Evolutionary conservation across 2,888 invertebrate genomes (phyloP).

Genomic region (Amblyjoppa fuscipennis): DNA sequence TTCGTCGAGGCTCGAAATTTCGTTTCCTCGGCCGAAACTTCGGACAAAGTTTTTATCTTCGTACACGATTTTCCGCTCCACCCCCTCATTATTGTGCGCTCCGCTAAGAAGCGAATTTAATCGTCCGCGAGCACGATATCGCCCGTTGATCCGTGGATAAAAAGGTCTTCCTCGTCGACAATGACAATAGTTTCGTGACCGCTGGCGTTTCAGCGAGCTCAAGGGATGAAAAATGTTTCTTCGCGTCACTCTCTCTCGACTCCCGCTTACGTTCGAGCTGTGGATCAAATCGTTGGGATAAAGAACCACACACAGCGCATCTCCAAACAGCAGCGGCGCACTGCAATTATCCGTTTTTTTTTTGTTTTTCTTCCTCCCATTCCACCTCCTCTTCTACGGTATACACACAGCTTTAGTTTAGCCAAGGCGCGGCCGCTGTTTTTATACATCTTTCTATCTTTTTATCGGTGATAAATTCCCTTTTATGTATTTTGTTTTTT

Average conservation of each 20-base stretch:
- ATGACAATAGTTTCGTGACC: neutral
- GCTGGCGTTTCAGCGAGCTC: neutral
- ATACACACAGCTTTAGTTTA: conserved; percentile 48
- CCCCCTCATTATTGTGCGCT: too few species aligned
- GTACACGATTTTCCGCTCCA: too few species aligned
- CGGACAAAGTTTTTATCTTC: too few species aligned
- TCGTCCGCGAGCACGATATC: too few species aligned
- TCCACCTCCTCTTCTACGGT: neutral
- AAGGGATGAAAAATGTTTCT: neutral
- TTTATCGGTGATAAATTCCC: conserved; percentile 60
- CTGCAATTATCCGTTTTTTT: conserved; percentile 38
- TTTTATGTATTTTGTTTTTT: conserved; percentile 16
- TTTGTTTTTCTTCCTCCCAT: conserved; percentile 6
- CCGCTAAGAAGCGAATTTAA: too few species aligned
- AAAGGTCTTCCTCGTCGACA: neutral
- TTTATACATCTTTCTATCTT: conserved; percentile 59
- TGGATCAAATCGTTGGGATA: conserved; percentile 30
- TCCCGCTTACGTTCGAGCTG: neutral
- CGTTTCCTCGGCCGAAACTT: too few species aligned
- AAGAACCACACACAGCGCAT: neutral
- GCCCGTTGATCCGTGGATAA: neutral
- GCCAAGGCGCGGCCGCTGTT: conserved; percentile 61
- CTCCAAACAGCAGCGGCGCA: conserved; percentile 20
- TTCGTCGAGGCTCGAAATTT: too few species aligned
- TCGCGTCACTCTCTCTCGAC: neutral